phyloP scores from a whole-genome alignment of 2,888 invertebrate genomes.

The Venusia cambrica region DNA sequence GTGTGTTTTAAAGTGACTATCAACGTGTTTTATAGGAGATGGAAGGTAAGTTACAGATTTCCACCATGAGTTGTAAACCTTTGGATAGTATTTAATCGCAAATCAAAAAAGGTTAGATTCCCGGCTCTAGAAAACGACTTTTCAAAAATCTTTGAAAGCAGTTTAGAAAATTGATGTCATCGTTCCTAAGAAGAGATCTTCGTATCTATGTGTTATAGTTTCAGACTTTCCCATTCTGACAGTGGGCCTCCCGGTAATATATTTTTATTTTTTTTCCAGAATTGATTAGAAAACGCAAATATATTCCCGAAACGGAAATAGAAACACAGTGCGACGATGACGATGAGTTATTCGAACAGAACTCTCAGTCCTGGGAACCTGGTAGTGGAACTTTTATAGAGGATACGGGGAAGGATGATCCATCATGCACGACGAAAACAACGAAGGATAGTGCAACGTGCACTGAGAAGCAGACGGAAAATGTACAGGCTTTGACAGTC shows the following conservation, averaged over 20 bases:
- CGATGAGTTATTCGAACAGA: too few relatives aligned
- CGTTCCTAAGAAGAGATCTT: too few relatives aligned
- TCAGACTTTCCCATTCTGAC: conserved; percentile 4
- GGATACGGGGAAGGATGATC: conserved; percentile 6
- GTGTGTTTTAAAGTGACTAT: conserved; percentile 5
- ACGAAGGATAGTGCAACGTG: conserved; percentile 15
- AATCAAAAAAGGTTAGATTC: conserved; percentile 2
- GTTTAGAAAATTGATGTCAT: conserved; percentile 4
- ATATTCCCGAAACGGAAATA: conserved; percentile 8
- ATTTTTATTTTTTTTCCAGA: too few relatives aligned
- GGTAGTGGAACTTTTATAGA: conserved; percentile 2
- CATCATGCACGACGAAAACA: conserved; percentile 8
- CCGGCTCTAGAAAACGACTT: too few relatives aligned
- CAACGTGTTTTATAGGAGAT: conserved; percentile 5
- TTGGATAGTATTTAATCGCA: conserved; percentile 4
- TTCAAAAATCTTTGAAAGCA: too few relatives aligned
- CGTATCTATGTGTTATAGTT: too few relatives aligned
- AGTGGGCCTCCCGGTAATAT: conserved; percentile 1
- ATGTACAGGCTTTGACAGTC: conserved; percentile 10
- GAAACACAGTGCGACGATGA: conserved; percentile 15
- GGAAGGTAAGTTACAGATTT: conserved; percentile 9
- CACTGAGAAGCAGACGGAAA: conserved; percentile 9
- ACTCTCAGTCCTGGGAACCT: conserved; percentile 7
- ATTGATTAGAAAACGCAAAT: conserved; percentile 5
- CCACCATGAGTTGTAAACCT: conserved; percentile 8